Percentiles rank a stretch among this genome's conserved stretches.
Conservation (phyloP, 2,888 invertebrate genomes). For the Anthophora plumipes region DNA sequence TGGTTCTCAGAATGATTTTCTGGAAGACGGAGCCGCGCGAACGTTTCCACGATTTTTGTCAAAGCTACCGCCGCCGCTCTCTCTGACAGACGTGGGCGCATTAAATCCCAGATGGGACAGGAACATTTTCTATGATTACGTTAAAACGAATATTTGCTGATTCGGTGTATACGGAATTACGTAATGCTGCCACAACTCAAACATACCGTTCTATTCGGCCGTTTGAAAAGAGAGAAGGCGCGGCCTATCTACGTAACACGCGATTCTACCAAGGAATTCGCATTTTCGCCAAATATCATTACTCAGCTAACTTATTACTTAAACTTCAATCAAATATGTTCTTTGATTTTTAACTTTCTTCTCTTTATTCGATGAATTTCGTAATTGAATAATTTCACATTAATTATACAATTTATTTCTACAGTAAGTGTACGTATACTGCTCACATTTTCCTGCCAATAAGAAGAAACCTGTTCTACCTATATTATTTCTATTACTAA, state of each 20-base stretch:
- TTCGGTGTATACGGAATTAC: slow-evolving; percentile 31
- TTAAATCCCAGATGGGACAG: slow-evolving; percentile 49
- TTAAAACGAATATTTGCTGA: slow-evolving; percentile 55
- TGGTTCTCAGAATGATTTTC: not conserved
- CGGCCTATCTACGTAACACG: slow-evolving; percentile 8
- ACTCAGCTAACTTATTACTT: slow-evolving; percentile 23
- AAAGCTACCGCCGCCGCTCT: not conserved
- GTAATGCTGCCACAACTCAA: slow-evolving; percentile 32
- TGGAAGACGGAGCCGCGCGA: slow-evolving; percentile 4
- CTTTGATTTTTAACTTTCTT: not conserved
- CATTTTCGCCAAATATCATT: slow-evolving; percentile 12
- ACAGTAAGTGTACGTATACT: too few species aligned
- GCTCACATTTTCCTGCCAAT: too few species aligned
- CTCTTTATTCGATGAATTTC: not conserved
- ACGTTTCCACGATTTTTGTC: slow-evolving; percentile 36
- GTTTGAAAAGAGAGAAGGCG: slow-evolving; percentile 14
- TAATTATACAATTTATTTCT: too few species aligned
- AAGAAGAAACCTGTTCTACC: too few species aligned
- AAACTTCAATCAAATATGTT: not conserved
- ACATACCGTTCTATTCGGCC: slow-evolving; percentile 23
- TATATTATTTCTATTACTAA: too few species aligned
- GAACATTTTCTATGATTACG: slow-evolving; percentile 52
- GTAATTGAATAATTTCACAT: too few species aligned
- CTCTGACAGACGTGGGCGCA: not conserved
- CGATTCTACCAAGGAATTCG: slow-evolving; percentile 28